Conservation (phyloP, 1,140 invertebrate species). For the Lepidostoma basale region DNA sequence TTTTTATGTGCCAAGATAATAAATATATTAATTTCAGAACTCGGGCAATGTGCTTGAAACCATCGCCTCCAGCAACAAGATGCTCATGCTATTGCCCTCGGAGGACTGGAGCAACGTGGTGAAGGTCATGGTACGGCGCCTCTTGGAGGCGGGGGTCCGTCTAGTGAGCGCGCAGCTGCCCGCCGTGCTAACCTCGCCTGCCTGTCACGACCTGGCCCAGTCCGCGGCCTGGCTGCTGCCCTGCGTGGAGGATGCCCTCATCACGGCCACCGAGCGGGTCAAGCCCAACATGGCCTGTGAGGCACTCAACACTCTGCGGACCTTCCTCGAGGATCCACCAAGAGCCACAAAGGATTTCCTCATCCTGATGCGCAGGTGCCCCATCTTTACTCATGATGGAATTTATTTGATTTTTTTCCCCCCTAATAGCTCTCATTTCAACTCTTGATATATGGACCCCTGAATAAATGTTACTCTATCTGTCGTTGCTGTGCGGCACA, state of each 20-base stretch:
- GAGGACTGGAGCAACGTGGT: constrained; percentile 51
- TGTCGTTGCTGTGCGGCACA: too few species aligned
- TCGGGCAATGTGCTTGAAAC: constrained; percentile 59
- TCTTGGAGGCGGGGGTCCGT: constrained; percentile 52
- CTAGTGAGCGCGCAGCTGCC: constrained; percentile 50
- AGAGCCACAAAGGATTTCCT: too few species aligned
- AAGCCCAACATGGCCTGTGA: constrained; percentile 50
- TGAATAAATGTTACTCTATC: too few species aligned
- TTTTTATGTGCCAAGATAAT: too few species aligned
- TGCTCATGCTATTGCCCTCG: constrained; percentile 50
- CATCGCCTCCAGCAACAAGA: constrained; percentile 51
- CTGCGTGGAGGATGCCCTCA: constrained; percentile 50
- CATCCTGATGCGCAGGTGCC: too few species aligned
- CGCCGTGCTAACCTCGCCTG: constrained; percentile 44
- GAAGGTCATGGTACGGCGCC: constrained; percentile 49
- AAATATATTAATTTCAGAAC: constrained; percentile 49
- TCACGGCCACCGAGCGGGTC: constrained; percentile 52
- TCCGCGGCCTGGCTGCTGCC: constrained; percentile 48
- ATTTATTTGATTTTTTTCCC: too few species aligned
- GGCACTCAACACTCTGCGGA: too few species aligned
- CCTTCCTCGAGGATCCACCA: too few species aligned
- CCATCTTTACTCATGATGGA: too few species aligned
- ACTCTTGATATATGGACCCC: too few species aligned
- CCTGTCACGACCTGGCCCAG: constrained; percentile 40
- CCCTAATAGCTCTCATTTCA: too few species aligned